Conservation (phyloP, 2,797 vertebrate species). For the Cyclura pinguis region DNA sequence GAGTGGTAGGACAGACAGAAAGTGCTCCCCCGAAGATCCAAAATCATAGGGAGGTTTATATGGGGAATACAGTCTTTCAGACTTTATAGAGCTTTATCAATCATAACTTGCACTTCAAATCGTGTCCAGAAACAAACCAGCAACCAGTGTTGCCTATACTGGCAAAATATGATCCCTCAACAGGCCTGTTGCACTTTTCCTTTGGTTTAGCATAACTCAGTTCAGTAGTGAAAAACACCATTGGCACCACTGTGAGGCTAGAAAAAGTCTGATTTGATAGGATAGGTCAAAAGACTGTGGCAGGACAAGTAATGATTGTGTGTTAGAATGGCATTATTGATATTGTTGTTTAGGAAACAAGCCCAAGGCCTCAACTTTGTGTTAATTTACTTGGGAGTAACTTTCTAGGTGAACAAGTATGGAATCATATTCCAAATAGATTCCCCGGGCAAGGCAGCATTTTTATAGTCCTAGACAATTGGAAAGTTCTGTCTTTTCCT, state of each 20-base stretch:
- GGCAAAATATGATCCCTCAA: background rate
- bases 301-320: background rate
- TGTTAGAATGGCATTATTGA: background rate
- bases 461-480: background rate
- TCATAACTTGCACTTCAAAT: too few species aligned
- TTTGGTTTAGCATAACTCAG: conserved; percentile 28
- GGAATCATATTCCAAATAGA: background rate
- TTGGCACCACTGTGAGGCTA: background rate
- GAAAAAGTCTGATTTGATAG: conserved; percentile 9
- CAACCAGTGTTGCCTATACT: too few species aligned
- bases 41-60: too few species aligned
- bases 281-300: background rate
- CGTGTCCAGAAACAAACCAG: too few species aligned
- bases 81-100: too few species aligned
- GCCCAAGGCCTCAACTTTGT: background rate
- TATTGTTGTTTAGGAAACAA: conserved; percentile 5
- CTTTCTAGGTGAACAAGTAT: background rate
- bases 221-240: background rate
- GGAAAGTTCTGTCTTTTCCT: background rate
- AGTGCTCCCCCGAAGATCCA: too few species aligned
- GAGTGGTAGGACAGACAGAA: too few species aligned
- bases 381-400: background rate
- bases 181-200: background rate
- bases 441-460: background rate
- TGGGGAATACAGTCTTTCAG: too few species aligned